These are phyloP conservation scores for Rhabditophanes sp. DNA, from an alignment of 2,888 invertebrate species.

Conservation along the genomic window DNA sequence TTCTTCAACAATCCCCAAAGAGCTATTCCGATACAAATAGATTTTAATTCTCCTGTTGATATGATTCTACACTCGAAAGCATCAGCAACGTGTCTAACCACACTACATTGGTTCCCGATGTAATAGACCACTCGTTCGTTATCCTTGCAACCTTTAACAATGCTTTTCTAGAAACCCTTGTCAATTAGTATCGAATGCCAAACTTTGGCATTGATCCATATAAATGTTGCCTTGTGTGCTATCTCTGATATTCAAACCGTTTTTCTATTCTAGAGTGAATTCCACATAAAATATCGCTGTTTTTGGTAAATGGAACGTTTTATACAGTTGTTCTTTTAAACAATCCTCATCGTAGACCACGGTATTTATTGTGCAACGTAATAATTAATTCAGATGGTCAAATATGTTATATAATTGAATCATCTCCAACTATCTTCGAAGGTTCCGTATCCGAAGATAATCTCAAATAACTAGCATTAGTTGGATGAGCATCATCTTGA, in stretches of 20 bases:
- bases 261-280: no score
- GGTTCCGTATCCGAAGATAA: slow-evolving; percentile 84
- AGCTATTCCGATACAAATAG: slow-evolving; percentile 88
- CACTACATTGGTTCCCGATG: slow-evolving; percentile 55
- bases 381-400: slow-evolving; percentile 88
- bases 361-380: no score
- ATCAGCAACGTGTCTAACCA: slow-evolving; percentile 86
- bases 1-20: slow-evolving; percentile 75
- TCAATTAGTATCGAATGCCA: slow-evolving; percentile 71
- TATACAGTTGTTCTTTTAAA: no score
- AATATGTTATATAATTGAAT: slow-evolving; percentile 83
- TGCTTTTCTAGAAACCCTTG: slow-evolving; percentile 81
- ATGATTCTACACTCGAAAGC: slow-evolving; percentile 49
- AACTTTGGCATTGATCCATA: slow-evolving; percentile 93
- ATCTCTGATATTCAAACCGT: no score
- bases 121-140: slow-evolving; percentile 94
- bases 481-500: slow-evolving; percentile 31
- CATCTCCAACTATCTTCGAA: slow-evolving; percentile 72
- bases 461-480: slow-evolving; percentile 65
- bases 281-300: no score
- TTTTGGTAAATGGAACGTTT: no score
- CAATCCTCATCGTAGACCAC: no score
- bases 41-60: slow-evolving; percentile 18
- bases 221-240: no score
- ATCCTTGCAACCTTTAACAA: slow-evolving; percentile 88